Conservation (phyloP, 2,113 vertebrate species). For the Cochlearius cochlearius region DNA sequence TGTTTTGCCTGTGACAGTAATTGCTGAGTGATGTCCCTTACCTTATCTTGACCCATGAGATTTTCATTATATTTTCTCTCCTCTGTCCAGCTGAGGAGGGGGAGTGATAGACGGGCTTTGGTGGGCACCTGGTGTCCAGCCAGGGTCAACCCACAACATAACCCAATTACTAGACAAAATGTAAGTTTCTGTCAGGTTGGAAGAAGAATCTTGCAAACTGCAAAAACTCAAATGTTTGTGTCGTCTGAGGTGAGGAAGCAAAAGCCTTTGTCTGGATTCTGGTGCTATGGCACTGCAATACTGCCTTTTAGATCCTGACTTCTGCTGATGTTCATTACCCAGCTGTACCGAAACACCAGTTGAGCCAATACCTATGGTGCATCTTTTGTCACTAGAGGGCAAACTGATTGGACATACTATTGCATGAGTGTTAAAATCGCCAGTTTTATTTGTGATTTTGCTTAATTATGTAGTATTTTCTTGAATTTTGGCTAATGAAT, state of each 20-base stretch:
- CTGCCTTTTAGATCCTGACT: not conserved
- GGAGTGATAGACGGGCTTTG: not conserved
- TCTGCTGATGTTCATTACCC: too few relatives aligned
- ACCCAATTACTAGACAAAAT: not conserved
- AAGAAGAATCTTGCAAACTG: not conserved
- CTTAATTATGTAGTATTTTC: not conserved
- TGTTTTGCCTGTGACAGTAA: not conserved
- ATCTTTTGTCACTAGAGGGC: not conserved
- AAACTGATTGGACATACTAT: not conserved
- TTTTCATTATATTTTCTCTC: not conserved
- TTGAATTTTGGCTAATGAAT: not conserved
- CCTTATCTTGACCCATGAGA: not conserved
- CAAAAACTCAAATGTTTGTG: not conserved
- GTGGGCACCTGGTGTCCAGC: not conserved
- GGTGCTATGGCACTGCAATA: not conserved
- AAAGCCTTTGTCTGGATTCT: not conserved
- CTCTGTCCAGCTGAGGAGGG: not conserved
- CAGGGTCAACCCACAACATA: not conserved
- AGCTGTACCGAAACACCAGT: not conserved
- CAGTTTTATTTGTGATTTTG: not conserved
- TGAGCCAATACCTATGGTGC: rapidly evolving
- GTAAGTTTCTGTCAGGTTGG: not conserved
- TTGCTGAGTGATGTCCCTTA: not conserved
- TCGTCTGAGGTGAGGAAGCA: not conserved
- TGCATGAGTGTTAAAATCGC: not conserved